These are phyloP conservation scores for Potorous gilbertii DNA, from an alignment of 2,797 vertebrate genomes.

Conservation along the genomic window DNA sequence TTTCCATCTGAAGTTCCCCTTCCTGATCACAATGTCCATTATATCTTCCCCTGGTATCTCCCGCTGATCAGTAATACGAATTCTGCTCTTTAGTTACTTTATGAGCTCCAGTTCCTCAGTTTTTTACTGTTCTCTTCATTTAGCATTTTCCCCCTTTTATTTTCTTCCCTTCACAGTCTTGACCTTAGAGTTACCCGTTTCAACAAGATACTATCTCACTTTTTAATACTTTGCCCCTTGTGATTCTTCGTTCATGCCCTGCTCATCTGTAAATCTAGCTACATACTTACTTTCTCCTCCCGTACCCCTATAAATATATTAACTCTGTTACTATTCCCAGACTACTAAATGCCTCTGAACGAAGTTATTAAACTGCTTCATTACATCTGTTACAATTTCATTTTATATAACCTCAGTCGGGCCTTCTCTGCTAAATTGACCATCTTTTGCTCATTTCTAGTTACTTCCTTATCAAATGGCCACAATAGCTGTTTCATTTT, in stretches of 20 bases:
- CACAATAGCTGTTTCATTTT: neutral
- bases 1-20: neutral
- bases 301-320: neutral
- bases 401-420: neutral
- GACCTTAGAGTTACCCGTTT: neutral
- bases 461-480: neutral
- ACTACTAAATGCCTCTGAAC: neutral
- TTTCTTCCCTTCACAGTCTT: neutral
- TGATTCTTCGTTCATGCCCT: neutral
- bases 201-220: neutral
- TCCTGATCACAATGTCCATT: neutral
- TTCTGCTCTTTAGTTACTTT: neutral
- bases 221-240: neutral
- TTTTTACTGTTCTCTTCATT: neutral
- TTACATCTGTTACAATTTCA: neutral
- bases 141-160: neutral
- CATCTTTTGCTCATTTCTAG: neutral
- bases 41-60: neutral
- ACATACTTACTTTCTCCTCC: neutral
- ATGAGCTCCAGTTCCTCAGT: neutral
- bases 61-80: neutral
- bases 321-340: neutral
- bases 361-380: neutral
- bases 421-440: neutral
- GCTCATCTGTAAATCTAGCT: neutral